phyloP scores from a whole-genome alignment of 2,113 vertebrate species.

The Crotalus helleri region DNA sequence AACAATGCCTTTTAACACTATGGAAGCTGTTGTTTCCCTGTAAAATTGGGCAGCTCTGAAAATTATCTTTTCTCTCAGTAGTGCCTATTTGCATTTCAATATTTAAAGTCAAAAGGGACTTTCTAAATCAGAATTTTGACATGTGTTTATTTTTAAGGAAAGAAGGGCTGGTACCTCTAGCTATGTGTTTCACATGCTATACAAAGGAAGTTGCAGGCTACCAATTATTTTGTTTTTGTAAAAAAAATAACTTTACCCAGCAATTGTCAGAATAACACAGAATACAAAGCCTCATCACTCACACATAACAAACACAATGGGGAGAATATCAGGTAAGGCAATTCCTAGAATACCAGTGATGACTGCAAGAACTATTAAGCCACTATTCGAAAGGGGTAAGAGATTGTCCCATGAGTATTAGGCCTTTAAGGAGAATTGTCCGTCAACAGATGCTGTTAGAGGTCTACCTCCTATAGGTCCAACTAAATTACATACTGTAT shows the following conservation, averaged over 20 bases:
- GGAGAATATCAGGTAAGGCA: not conserved
- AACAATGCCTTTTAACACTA: not conserved
- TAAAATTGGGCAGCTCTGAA: not conserved
- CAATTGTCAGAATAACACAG: not conserved
- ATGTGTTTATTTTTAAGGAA: not conserved
- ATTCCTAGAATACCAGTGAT: not conserved
- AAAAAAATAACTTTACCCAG: not conserved
- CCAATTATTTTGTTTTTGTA: not conserved
- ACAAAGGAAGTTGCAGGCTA: not conserved
- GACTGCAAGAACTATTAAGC: not conserved
- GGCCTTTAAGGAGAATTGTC: not conserved
- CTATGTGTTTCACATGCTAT: not conserved
- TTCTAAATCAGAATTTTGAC: not conserved
- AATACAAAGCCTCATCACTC: not conserved
- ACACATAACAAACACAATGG: not conserved
- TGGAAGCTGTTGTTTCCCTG: not conserved
- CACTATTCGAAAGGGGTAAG: not conserved
- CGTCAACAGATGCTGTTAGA: not conserved
- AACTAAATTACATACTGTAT: not conserved
- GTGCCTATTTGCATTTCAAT: not conserved
- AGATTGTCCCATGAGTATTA: not conserved
- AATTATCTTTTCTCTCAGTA: not conserved
- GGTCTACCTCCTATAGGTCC: not conserved
- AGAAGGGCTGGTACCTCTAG: not conserved
- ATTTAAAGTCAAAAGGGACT: not conserved